Conservation (phyloP, 2,888 invertebrate genomes). For the Xestoiulus laeticollis region DNA sequence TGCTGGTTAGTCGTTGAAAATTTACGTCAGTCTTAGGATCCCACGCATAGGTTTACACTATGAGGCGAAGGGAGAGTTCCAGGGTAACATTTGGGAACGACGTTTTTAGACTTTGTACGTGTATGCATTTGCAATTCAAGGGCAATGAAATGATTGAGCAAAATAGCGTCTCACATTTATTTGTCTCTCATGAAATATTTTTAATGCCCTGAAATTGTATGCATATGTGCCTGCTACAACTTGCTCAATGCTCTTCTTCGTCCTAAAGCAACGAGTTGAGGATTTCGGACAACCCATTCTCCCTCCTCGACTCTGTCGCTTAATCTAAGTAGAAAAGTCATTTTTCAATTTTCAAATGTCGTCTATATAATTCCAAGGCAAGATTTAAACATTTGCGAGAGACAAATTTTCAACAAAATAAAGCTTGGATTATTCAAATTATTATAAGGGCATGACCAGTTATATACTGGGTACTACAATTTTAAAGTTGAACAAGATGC, state of each 20-base stretch:
- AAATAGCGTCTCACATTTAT: slow-evolving; percentile 6
- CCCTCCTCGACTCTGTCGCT: background rate
- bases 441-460: too few species aligned
- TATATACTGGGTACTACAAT: too few species aligned
- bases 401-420: background rate
- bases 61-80: background rate
- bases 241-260: slow-evolving; percentile 20
- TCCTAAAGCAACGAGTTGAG: background rate
- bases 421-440: background rate
- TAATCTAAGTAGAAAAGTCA: background rate
- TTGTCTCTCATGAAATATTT: background rate
- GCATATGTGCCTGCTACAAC: slow-evolving; percentile 13
- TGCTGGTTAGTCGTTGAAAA: slow-evolving; percentile 12
- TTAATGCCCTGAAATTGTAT: slow-evolving; percentile 10
- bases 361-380: background rate
- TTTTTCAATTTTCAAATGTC: background rate
- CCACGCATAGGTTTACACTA: background rate
- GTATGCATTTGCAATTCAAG: slow-evolving; percentile 2
- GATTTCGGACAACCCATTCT: background rate
- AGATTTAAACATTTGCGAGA: background rate
- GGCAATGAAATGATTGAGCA: slow-evolving; percentile 28
- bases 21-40: background rate
- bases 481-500: background rate
- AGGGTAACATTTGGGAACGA: slow-evolving; percentile 8
- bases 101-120: slow-evolving; percentile 11